Evolutionary conservation across 2,888 invertebrate species (phyloP).

Genomic region (Oligia strigilis): DNA sequence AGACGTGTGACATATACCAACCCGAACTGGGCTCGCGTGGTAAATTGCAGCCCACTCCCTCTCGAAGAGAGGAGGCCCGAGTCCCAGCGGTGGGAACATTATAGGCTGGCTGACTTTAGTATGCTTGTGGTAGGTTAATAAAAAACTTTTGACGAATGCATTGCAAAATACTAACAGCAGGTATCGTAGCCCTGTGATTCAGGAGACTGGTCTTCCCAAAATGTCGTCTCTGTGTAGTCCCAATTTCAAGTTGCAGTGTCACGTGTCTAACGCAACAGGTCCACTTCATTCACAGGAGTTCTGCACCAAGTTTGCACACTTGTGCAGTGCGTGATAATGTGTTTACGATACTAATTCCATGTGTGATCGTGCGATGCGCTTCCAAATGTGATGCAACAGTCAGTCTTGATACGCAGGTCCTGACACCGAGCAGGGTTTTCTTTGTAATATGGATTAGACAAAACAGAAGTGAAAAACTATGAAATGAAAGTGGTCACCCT

Average conservation of each 20-base stretch:
- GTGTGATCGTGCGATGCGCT: not conserved
- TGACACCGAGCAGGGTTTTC: not conserved
- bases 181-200: not conserved
- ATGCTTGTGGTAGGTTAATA: no score
- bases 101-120: no score
- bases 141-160: not conserved
- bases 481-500: not conserved
- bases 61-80: no score
- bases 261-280: constrained; percentile 1
- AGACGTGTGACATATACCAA: no score
- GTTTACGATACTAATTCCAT: not conserved
- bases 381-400: not conserved
- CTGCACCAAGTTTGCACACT: constrained; percentile 2
- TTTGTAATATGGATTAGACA: not conserved
- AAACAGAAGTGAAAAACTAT: not conserved
- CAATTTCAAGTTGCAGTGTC: constrained; percentile 4
- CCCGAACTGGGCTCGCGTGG: no score
- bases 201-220: not conserved
- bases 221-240: not conserved
- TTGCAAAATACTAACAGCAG: not conserved
- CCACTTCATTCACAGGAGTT: not conserved
- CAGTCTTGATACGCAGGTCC: not conserved
- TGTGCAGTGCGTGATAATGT: not conserved
- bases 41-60: no score
- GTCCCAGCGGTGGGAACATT: no score